Base-by-base conservation (phyloP, 2,888 invertebrate genomes). In the Cotesia congregata region DNA sequence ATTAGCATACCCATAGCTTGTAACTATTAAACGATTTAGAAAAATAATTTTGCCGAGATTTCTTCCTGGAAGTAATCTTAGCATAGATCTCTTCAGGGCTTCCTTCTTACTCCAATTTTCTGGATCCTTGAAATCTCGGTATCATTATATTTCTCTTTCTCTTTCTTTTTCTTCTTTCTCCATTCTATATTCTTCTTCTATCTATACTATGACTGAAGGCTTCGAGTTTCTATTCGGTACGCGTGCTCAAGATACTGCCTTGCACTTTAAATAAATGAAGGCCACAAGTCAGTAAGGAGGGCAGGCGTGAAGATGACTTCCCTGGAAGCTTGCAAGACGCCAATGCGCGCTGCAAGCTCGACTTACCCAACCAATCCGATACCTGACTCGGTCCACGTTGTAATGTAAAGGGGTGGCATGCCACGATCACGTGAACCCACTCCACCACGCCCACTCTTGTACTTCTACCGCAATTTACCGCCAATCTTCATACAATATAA, bases 321-420 rank as follows among this genome's bases (percentile, higher is more conserved):
- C 61, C 61, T 39, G 60, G 20, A 20, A 59, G 75, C 64, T 78
- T 78, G 71, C 77, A 71, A 77, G 79, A 76, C 76, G 72, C 78
- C 77, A 81, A 81, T 79, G 80, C 77, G 77, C 72, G 73, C 76
- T 77, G 77, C 77, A 79, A 81, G 78, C 80, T 78, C 77, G 41
- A 67, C 64, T 7, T 30, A 41, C 59, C 70, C 75, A 75, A 70
- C 81, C 81, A 81, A 81, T 81, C 72, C 71, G 59, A 62, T 65
- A 30, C 62, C 65, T 65, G 72, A 71, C 62, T 71, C 61, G 40
- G 72, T 78, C 70, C 12, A 77, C 77, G 79, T 40, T 73, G 74
- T 41, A 75, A 61, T 78, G 72, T 78, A 70, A 79, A 79, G 80
- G 81, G 81, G 77, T 80, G 81, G 79, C 73, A 80, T 80, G 72